Evolutionary conservation across 2,888 invertebrate species (phyloP), one percentile per base, ranked within the genome.

Genomic region (Drosophila antonietae): DNA sequence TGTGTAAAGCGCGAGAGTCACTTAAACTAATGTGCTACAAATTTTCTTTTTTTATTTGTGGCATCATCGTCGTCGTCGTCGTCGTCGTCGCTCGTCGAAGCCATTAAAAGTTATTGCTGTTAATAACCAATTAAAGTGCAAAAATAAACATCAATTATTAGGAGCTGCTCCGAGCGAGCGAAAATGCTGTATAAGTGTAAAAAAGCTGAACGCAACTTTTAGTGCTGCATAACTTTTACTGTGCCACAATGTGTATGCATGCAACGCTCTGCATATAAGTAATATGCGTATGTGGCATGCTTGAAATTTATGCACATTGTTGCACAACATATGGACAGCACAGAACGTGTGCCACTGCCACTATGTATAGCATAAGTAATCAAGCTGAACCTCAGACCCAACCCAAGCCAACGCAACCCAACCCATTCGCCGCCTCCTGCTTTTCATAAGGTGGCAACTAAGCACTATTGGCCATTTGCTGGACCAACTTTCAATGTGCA

Each of bases 121-220:
- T 88, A 83, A 84, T 85, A 84, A 80, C 81, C 88, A 88, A 88
- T 88, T 84, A 84, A 75, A 88, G 86, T 83, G 83, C 80, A 74
- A 83, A 88, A 88, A 85, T 83, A 85, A 85, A 83, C 83, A 84
- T 88, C 78, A 85, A 82, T 83, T 88, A 85, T 83, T 69, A 49
- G 61, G 1, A 28, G 28, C 28, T 28, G 61, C 51, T 12, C 15
- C 15, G 4, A 43, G 6, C 33, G 39, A 18, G 39, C 49, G 35
- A 33, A 31, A 18, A 23, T 8, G 23, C 14, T 28, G 28, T 28
- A 28, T 31, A 39, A 56, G 53, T 63, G 46, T 39, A 43, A 44
- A 55, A 55, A 55, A 63, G 51, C 20, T 31, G 37, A 44, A 37
- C 28, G 35, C 15, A 52, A 61, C 52, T 75, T 62, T 59, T 62